Evolutionary conservation across 2,888 invertebrate genomes (phyloP).

Genomic region (Tetropium fuscum): DNA sequence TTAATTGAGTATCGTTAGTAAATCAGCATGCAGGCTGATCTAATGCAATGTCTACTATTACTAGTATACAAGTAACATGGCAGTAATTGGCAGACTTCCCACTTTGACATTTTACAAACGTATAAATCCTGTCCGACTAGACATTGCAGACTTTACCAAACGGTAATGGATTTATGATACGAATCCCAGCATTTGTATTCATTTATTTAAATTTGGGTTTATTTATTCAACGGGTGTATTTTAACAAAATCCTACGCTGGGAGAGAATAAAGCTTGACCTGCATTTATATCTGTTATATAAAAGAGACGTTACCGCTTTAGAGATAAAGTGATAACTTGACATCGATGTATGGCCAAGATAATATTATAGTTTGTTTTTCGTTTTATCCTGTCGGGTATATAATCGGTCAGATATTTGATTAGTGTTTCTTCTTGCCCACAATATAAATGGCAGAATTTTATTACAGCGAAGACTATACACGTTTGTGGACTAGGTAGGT

Average conservation of each 20-base stretch:
- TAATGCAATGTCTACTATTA: no score
- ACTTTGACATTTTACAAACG: slow-evolving; percentile 18
- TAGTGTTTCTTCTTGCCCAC: no score
- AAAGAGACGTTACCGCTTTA: not conserved
- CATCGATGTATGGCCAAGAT: no score
- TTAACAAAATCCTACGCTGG: slow-evolving; percentile 16
- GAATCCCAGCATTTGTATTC: slow-evolving; percentile 49
- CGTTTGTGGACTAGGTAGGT: no score
- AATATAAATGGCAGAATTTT: no score
- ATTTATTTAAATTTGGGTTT: slow-evolving; percentile 51
- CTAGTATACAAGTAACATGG: not conserved
- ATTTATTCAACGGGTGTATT: slow-evolving; percentile 42
- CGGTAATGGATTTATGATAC: slow-evolving; percentile 44
- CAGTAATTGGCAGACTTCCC: slow-evolving; percentile 15
- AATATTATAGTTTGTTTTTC: no score
- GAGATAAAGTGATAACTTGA: no score
- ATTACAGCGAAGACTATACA: no score
- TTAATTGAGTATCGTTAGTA: no score
- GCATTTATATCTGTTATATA: not conserved
- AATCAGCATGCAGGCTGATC: no score
- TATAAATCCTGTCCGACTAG: slow-evolving; percentile 32
- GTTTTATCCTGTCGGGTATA: no score
- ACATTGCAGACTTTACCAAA: slow-evolving; percentile 11
- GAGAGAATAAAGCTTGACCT: not conserved
- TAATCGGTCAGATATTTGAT: no score